Percentiles rank a stretch among this genome's conserved stretches.
These are phyloP conservation scores for Oscheius onirici DNA, from an alignment of 2,888 invertebrate species.

Conservation along the genomic window DNA sequence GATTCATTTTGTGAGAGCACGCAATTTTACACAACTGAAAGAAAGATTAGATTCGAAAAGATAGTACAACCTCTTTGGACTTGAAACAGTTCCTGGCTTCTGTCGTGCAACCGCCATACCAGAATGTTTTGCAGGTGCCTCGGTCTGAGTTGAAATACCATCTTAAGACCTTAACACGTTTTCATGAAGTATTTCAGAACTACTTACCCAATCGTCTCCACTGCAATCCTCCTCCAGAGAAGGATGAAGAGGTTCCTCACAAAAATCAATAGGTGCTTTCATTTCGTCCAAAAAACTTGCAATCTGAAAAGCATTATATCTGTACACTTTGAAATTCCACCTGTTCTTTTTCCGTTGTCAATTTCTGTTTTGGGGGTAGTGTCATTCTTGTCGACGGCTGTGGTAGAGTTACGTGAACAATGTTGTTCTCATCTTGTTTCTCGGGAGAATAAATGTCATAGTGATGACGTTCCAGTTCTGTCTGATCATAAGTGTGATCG, in stretches of 20 bases:
- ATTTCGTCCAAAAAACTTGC: constrained; percentile 8
- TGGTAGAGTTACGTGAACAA: background rate
- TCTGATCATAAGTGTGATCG: background rate
- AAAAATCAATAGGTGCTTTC: constrained; percentile 44
- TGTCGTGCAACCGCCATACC: constrained; percentile 66
- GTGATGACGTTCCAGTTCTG: constrained; percentile 2
- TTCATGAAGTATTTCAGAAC: background rate
- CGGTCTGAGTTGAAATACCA: constrained; percentile 52
- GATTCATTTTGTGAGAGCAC: constrained; percentile 33
- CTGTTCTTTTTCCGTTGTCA: constrained; percentile 15
- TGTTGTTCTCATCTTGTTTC: background rate
- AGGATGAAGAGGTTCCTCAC: constrained; percentile 52
- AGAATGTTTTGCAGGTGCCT: constrained; percentile 61
- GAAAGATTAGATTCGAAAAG: background rate
- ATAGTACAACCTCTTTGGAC: constrained; percentile 38
- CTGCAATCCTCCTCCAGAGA: constrained; percentile 58
- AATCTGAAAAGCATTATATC: background rate
- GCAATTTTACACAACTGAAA: constrained; percentile 32
- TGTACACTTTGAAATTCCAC: background rate
- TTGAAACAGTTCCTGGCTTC: constrained; percentile 52
- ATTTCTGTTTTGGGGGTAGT: background rate
- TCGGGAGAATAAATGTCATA: background rate
- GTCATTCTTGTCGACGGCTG: background rate
- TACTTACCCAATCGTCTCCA: constrained; percentile 48
- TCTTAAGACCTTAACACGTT: constrained; percentile 33